Base-by-base conservation (phyloP, 1,140 invertebrate species). In the Phortica variegata region DNA sequence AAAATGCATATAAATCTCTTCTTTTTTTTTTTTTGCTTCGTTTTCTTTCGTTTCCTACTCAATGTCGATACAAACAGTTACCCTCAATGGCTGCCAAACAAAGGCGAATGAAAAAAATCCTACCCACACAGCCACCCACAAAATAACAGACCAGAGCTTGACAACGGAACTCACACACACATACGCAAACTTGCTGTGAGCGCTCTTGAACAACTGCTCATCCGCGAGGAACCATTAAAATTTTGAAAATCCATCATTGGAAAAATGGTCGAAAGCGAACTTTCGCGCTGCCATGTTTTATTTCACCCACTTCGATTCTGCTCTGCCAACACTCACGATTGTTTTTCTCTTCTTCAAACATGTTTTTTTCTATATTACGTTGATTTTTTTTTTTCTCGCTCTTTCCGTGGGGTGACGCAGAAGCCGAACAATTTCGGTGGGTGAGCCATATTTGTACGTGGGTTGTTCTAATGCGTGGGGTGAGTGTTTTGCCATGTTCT, bases 231-330 rank as follows among this genome's bases (percentile, higher is more conserved):
- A 73, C 69, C 69, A 73, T 73, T 73, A 73, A 73, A 73, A 69
- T 73, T 73, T 72, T 61, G 61, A 69, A 72, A 73, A 73, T 72
- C 63, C 68, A 73, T 73, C 69, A 73, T 73, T 73, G 69, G 69
- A 68, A 73, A 70, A 70, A 70, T 70, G 66, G 65, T 60, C 33
- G 65, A 57, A 69, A 63, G 60, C 60, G 56, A 58, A 57, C 55
- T 73, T 65, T 48, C 63, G 63, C 47, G 52, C 51, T 26, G 54
- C 68, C 63, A 65, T 66, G 54, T 68, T 68, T 60, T 52, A 56
- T 59, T 46, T 38, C 23, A 26, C 23, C 23, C 23, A 10, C 23
- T 26, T 26, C 23, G 5, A 26, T 26, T 6, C 23, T 26, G 5
- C 23, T 26, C 23, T n/a, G n/a, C n/a, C n/a, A n/a, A n/a, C n/a